Evolutionary conservation across 2,113 vertebrate genomes (phyloP).

Genomic region (Aptenodytes patagonicus): DNA sequence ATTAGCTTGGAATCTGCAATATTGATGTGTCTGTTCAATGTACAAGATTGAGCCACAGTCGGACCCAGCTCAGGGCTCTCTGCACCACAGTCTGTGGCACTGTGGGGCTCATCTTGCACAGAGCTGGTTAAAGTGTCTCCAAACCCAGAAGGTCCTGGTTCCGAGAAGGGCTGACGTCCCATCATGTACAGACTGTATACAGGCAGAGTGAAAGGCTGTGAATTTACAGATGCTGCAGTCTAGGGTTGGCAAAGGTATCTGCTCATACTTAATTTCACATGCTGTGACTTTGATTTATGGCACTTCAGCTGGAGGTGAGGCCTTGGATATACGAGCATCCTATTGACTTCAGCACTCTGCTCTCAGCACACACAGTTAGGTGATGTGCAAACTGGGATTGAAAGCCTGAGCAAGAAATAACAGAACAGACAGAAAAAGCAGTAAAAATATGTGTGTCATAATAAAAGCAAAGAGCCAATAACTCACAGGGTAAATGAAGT

Average conservation of each 20-base stretch:
- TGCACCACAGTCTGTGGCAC: no score
- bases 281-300: neutral
- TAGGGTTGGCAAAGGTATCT: neutral
- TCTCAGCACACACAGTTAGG: neutral
- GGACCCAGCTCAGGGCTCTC: neutral
- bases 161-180: neutral
- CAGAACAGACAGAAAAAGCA: neutral
- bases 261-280: neutral
- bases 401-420: neutral
- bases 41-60: neutral
- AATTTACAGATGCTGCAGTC: neutral
- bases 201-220: neutral
- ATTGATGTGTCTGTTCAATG: neutral
- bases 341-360: neutral
- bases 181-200: rapidly evolving
- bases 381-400: neutral
- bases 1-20: neutral
- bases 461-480: neutral
- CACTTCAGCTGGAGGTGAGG: neutral
- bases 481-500: neutral
- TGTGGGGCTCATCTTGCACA: neutral
- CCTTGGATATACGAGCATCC: rapidly evolving
- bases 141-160: neutral
- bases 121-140: neutral
- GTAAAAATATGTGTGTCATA: neutral